Base-by-base conservation (phyloP, 2,797 vertebrate genomes). In the Tauraco hartlaubi region DNA sequence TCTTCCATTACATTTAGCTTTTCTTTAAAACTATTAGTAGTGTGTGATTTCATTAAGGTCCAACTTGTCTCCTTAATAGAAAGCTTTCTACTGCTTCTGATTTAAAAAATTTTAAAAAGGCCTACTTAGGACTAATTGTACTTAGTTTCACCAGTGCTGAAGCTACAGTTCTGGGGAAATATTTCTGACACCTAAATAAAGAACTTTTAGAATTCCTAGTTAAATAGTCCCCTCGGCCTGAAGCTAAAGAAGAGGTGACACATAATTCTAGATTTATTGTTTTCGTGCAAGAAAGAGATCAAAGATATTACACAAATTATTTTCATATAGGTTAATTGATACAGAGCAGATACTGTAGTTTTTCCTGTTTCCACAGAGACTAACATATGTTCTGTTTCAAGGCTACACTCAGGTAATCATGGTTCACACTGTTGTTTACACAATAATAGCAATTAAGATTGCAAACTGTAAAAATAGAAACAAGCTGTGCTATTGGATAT, bases 21-120 rank as follows among this genome's bases (percentile, higher is more conserved):
- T 95, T 64, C 73, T 91, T 92, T 39, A 79, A 91, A 94, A 63
- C 13, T 67, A 67, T 91, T 95, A 77, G 31, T 33, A 76, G 43
- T 63, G 29, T 74, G 80, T 80, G 76, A 95, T 91, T 95, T 93
- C 12, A 28, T 82, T 72, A 69, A 31, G 55, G 48, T 92, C 41
- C 25, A 78, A 39, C 68, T 71, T 77, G 16, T 73, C n/a, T 44
- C 23, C 35, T 73, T 86, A 82, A 54, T 41, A 68, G 66, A 87
- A 84, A 48, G 19, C 22, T 81, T 91, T 76, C 33, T 76, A 41
- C 33, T 71, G 15, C 22, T 90, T 72, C 48, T 81, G 51, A 52
- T 59, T 72, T 39, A 20, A 83, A 93, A 76, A 52, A 56, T 8
- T 14, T 1, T 15, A 4, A 11, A 82, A 54, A 85, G 22, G 7